Conservation (phyloP, 2,888 invertebrate species). For the Phaedon cochleariae region DNA sequence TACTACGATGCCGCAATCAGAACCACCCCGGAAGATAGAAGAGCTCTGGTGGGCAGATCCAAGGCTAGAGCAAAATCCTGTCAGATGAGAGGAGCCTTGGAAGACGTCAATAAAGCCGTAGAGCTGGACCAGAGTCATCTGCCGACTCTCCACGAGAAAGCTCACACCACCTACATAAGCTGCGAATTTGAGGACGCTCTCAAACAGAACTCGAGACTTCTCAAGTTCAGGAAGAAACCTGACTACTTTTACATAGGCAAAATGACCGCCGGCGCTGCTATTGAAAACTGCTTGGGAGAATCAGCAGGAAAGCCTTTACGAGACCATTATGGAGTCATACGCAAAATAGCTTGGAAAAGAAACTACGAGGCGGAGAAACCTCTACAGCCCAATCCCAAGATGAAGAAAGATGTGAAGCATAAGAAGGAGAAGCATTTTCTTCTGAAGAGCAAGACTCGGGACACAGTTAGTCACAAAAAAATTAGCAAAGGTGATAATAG, state of each 20-base stretch:
- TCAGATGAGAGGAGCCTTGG: slow-evolving; percentile 65
- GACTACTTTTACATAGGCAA: slow-evolving; percentile 57
- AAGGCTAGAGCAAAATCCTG: slow-evolving; percentile 66
- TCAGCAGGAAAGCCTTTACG: slow-evolving; percentile 57
- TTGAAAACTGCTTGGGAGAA: slow-evolving; percentile 58
- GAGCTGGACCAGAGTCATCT: slow-evolving; percentile 51
- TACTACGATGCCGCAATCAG: slow-evolving; percentile 53
- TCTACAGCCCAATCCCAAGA: slow-evolving; percentile 44
- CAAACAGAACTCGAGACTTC: slow-evolving; percentile 51
- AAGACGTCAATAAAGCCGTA: slow-evolving; percentile 64
- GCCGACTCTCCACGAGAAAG: slow-evolving; percentile 52
- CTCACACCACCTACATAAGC: slow-evolving; percentile 54
- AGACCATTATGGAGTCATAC: slow-evolving; percentile 58
- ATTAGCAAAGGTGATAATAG: not conserved
- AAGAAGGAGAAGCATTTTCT: slow-evolving; percentile 11
- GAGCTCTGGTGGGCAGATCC: slow-evolving; percentile 66
- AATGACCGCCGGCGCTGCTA: slow-evolving; percentile 59
- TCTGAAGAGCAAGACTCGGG: not conserved
- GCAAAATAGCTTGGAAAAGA: slow-evolving; percentile 57
- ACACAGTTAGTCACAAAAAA: not conserved
- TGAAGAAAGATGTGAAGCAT: slow-evolving; percentile 47
- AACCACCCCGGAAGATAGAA: slow-evolving; percentile 61
- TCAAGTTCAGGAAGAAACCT: slow-evolving; percentile 55
- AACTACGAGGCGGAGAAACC: slow-evolving; percentile 50
- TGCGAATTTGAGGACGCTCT: slow-evolving; percentile 59